Evolutionary conservation across 2,797 vertebrate species (phyloP).

Genomic region (Myripristis jacobus): DNA sequence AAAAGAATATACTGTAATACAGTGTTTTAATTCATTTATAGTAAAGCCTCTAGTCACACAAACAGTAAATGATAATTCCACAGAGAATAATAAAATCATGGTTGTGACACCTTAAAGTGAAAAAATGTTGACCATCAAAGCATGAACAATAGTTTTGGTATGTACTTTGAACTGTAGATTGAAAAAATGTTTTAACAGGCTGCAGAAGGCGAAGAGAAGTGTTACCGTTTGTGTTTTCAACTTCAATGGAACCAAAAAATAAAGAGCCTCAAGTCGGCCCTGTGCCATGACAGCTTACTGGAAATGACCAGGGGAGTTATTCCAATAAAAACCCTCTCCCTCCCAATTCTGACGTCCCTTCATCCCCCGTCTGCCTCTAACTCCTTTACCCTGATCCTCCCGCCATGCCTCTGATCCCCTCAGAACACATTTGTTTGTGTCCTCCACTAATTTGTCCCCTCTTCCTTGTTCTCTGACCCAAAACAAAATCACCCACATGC

Average conservation of each 20-base stretch:
- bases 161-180: neutral
- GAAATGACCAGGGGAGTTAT: slow-evolving; percentile 58
- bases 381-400: neutral
- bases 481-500: neutral
- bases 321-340: slow-evolving; percentile 45
- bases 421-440: no score
- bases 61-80: no score
- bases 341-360: neutral
- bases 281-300: slow-evolving; percentile 59
- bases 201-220: neutral
- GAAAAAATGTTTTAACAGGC: neutral
- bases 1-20: no score
- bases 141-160: neutral
- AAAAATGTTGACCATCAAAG: no score
- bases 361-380: neutral
- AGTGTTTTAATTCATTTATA: no score
- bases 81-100: no score
- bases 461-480: neutral
- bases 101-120: no score
- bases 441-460: neutral
- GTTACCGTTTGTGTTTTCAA: neutral
- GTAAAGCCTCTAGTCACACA: no score
- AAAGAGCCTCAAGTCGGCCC: neutral
- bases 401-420: neutral
- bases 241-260: slow-evolving; percentile 1